These are phyloP conservation scores for Thomomys bottae DNA, from an alignment of 2,113 vertebrate genomes.

Conservation along the genomic window DNA sequence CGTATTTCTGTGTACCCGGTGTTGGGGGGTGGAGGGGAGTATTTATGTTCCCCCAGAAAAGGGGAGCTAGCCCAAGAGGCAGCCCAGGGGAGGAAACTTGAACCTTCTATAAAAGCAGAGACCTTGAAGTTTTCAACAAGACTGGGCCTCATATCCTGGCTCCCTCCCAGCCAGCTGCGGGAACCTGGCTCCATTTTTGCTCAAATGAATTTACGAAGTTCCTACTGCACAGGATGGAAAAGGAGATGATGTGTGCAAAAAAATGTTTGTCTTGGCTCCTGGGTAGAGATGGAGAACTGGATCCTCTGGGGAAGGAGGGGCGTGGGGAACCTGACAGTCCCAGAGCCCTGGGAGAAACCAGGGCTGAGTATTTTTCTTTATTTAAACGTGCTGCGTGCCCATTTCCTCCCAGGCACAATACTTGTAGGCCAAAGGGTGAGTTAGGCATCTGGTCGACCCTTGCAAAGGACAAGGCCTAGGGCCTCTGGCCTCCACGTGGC, in stretches of 20 bases:
- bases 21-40: background rate
- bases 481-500: background rate
- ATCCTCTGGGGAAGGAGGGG: too few species aligned
- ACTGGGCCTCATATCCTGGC: constrained; percentile 8
- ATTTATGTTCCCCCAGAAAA: background rate
- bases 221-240: background rate
- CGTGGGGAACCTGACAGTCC: too few species aligned
- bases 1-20: background rate
- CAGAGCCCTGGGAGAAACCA: background rate
- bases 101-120: background rate
- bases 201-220: background rate
- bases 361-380: background rate
- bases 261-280: background rate
- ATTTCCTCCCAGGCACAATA: background rate
- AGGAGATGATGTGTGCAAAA: background rate
- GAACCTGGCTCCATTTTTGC: background rate
- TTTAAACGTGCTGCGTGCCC: background rate
- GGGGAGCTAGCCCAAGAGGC: background rate
- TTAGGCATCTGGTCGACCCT: background rate
- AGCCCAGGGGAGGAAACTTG: background rate
- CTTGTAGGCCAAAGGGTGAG: background rate
- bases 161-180: constrained; percentile 27
- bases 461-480: accelerated
- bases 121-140: constrained; percentile 12
- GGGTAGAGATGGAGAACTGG: too few species aligned